These are phyloP conservation scores for Phoxinus phoxinus DNA, from an alignment of 2,113 vertebrate species.

Conservation along the genomic window DNA sequence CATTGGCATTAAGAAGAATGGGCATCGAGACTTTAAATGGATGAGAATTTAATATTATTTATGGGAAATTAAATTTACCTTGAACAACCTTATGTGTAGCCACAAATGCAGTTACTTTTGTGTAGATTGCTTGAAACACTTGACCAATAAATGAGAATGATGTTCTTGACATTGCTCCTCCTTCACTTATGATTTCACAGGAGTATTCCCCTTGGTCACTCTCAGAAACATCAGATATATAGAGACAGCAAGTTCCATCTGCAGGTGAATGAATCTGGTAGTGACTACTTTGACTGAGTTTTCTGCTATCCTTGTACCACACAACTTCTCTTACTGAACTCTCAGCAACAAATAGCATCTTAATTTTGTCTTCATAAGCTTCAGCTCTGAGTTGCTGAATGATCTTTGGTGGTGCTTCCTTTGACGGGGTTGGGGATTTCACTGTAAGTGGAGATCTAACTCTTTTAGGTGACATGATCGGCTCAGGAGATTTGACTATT, in stretches of 20 bases:
- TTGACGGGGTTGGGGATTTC: constrained; percentile 77
- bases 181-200: constrained; percentile 91
- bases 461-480: constrained; percentile 78
- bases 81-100: constrained; percentile 78
- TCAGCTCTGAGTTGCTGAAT: constrained; percentile 83
- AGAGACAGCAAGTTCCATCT: constrained; percentile 89
- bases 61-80: constrained; percentile 68
- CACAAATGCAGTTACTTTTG: constrained; percentile 78
- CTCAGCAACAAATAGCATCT: constrained; percentile 87
- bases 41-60: background rate
- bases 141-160: constrained; percentile 89
- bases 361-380: constrained; percentile 82
- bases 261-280: constrained; percentile 86
- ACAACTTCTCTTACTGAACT: constrained; percentile 86
- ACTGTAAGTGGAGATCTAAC: constrained; percentile 82
- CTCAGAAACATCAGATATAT: constrained; percentile 84
- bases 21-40: background rate
- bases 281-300: constrained; percentile 85
- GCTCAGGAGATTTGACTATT: constrained; percentile 76
- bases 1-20: constrained; percentile 62
- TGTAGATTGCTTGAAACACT: constrained; percentile 84
- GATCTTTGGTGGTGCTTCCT: constrained; percentile 84
- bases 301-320: constrained; percentile 91
- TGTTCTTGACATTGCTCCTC: constrained; percentile 85
- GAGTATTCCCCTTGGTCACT: constrained; percentile 91